phyloP scores from a whole-genome alignment of 2,797 vertebrate species.

The Cyprinella venusta region DNA sequence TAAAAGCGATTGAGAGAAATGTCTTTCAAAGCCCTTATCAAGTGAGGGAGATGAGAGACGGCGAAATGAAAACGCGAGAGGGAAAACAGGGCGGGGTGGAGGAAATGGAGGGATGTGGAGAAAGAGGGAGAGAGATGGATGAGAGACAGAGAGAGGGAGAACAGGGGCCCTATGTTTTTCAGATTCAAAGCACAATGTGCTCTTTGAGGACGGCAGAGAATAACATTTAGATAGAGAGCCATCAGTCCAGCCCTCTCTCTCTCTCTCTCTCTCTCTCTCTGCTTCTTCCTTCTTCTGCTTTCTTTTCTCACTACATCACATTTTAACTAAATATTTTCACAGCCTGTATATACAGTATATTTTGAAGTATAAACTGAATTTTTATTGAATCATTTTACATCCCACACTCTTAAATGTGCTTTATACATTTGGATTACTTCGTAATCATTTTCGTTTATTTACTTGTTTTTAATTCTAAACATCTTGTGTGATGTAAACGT shows the following conservation, averaged over 20 bases:
- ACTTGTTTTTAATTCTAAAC: too few species aligned
- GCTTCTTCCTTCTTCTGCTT: not conserved
- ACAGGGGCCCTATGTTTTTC: slow-evolving; percentile 49
- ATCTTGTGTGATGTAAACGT: too few species aligned
- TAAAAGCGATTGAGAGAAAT: not conserved
- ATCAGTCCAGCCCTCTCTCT: slow-evolving; percentile 32
- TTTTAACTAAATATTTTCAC: slow-evolving; percentile 17
- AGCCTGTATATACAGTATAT: not conserved
- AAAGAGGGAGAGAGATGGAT: slow-evolving; percentile 43
- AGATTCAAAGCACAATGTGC: slow-evolving; percentile 44
- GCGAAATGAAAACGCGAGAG: not conserved
- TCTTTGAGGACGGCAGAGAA: slow-evolving; percentile 35
- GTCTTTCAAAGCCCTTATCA: slow-evolving; percentile 20
- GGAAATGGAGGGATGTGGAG: slow-evolving; percentile 37
- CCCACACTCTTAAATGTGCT: not conserved
- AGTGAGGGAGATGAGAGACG: slow-evolving; percentile 13
- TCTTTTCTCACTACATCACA: slow-evolving; percentile 31
- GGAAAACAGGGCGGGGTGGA: slow-evolving; percentile 9
- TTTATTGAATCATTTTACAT: not conserved
- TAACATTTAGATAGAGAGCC: slow-evolving; percentile 50
- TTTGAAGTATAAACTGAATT: not conserved
- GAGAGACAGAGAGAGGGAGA: slow-evolving; percentile 38
- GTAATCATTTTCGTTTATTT: too few species aligned
- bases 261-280: not conserved
- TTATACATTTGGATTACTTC: too few species aligned